phyloP scores from a whole-genome alignment of 2,797 vertebrate species.

The Vultur gryphus region DNA sequence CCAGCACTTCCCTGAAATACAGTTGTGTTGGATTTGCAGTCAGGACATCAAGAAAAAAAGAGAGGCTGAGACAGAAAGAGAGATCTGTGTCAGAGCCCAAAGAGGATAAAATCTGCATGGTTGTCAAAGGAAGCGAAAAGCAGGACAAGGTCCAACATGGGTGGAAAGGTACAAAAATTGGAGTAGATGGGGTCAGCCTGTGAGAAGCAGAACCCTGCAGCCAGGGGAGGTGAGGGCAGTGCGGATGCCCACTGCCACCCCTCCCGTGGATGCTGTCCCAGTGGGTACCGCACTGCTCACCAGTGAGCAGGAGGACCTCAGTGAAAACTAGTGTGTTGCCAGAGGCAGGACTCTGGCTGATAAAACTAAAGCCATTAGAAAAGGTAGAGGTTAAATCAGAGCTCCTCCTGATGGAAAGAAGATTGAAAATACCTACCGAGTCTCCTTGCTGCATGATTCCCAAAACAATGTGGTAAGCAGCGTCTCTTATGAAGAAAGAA shows the following conservation, averaged over 20 bases:
- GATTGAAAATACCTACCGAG: neutral
- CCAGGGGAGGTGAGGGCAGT: neutral
- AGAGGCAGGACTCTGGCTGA: neutral
- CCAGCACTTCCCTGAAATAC: neutral
- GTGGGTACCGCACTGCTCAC: neutral
- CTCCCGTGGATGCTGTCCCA: neutral
- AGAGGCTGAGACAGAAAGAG: neutral
- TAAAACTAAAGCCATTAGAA: neutral
- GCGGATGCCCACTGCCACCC: fast-evolving
- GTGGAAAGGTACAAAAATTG: neutral
- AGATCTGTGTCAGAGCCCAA: neutral
- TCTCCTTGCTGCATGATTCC: neutral
- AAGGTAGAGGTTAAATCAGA: neutral
- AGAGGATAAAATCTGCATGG: neutral
- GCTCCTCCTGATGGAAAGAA: neutral
- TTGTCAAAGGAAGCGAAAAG: neutral
- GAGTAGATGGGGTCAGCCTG: neutral
- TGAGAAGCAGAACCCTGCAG: neutral
- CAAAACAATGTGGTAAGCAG: neutral
- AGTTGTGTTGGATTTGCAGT: neutral
- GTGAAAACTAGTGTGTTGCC: neutral
- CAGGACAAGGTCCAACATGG: neutral
- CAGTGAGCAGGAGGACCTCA: fast-evolving
- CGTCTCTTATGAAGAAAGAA: neutral
- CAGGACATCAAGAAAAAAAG: neutral